Evolutionary conservation across 2,888 invertebrate genomes (phyloP).

Genomic region (Habroteleia sp.): DNA sequence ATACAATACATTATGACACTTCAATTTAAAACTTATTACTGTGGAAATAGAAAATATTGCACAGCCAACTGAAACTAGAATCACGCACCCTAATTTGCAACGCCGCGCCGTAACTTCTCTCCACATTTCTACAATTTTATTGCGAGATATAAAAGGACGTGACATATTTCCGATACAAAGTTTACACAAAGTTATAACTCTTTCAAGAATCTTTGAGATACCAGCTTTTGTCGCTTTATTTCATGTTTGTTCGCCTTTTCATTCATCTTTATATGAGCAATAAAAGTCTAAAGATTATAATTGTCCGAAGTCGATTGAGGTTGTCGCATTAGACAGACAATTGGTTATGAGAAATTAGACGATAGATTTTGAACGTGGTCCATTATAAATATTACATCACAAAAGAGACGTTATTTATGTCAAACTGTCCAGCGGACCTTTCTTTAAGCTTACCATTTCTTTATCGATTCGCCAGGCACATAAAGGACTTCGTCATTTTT

Average conservation of each 20-base stretch:
- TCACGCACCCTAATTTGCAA: slow-evolving; percentile 46
- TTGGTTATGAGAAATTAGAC: slow-evolving; percentile 47
- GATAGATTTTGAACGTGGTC: slow-evolving; percentile 6
- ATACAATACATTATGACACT: slow-evolving; percentile 35
- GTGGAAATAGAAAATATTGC: slow-evolving; percentile 20
- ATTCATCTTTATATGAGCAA: not conserved
- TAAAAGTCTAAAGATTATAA: not conserved
- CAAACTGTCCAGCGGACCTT: slow-evolving; percentile 21
- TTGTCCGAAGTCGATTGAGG: slow-evolving; percentile 24
- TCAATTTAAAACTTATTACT: slow-evolving; percentile 38
- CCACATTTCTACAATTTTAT: slow-evolving; percentile 40
- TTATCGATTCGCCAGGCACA: slow-evolving; percentile 15
- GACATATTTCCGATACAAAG: slow-evolving; percentile 52
- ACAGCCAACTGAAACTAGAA: slow-evolving; percentile 37
- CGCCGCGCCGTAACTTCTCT: slow-evolving; percentile 25
- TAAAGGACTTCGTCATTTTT: slow-evolving; percentile 33
- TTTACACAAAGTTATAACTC: slow-evolving; percentile 39
- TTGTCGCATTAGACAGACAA: slow-evolving; percentile 20
- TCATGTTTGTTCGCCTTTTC: slow-evolving; percentile 16
- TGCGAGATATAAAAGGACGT: slow-evolving; percentile 39
- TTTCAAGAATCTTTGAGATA: slow-evolving; percentile 20
- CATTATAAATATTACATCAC: slow-evolving; percentile 34
- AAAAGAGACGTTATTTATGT: slow-evolving; percentile 44
- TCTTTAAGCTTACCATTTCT: slow-evolving; percentile 16
- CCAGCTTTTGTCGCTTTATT: slow-evolving; percentile 25